Base-by-base conservation (phyloP, 2,797 vertebrate species). In the Ctenochaetus hawaiiensis region DNA sequence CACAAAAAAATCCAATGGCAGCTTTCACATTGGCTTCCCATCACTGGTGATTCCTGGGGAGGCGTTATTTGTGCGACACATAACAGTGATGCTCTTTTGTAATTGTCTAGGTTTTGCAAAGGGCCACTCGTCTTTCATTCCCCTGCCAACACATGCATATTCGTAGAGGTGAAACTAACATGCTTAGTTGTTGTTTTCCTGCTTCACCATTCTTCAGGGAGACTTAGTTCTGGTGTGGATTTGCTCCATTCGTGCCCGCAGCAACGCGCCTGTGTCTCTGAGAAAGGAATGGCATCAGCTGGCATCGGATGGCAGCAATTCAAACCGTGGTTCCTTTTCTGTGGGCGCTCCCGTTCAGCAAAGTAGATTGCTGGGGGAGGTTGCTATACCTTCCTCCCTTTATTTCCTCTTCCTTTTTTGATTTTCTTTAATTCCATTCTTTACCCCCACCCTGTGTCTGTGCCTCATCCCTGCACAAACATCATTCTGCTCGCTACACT, bases 111-210 rank as follows among this genome's bases (percentile, higher is more conserved):
- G 74, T 75, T 90, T 87, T 83, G 88, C 89, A 87, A 90, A 90
- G 88, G 91, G 91, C 92, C 91, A 90, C 91, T 93, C 89, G 43
- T 90, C 92, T 90, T 92, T 91, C 90, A 87, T 87, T 88, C 78
- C 81, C 56, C 87, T 91, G 93, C 93, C 91, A 93, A 82, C 89
- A 92, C 86, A 89, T 89, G 87, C 89, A 87, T 89, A 89, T 92
- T 87, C 80, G 88, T 86, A 86, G 89, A 89, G 87, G 91, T 93
- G 93, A 91, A 92, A 92, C 93, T 94, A 95, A 95, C 91, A 78
- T 85, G 94, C 94, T 95, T 95, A 94, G 92, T 92, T 92, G 91
- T 92, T 95, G 93, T 94, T 93, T 91, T 89, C 83, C 91, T 89
- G 90, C 89, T 83, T 87, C 54, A 14, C 91, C 81, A 92, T 94